Base-by-base conservation (phyloP, 1,140 invertebrate species). In the Temnothorax curvispinosus region DNA sequence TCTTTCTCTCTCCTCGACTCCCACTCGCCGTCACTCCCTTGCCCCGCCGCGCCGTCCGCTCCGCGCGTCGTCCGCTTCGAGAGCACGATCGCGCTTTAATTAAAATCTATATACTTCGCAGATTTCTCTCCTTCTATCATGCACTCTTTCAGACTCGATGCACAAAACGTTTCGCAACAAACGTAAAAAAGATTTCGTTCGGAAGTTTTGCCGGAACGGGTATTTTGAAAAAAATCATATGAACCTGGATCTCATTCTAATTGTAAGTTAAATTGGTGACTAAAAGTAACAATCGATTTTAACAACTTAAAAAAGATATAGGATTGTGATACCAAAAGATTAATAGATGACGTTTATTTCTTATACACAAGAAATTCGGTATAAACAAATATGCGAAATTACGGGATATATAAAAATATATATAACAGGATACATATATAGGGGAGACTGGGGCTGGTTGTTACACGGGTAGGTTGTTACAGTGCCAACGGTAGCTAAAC, bases 1-100 rank as follows among this genome's bases (percentile, higher is more conserved):
- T 80, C 62, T 81, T 78, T 86, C 77, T 41, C 75, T 67, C 54
- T 86, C 56, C 60, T 64, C 71, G 15, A 13, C 54, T 38, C 54
- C 54, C 60, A 54, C 60, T 86, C 44, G 27, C 27, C 3, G 9
- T 8, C 15, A 1, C 13, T 18, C 15, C 58, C 41, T 21, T 6
- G 38, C 38, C 41, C 15, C 35, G 32, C 32, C 27, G 69, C 44
- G 44, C 9, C 44, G 9, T 11, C 13, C 3, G 27, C 52, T 58
- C 60, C 32, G 60, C 32, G 32, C 38, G 32, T 60, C 50, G 35
- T 44, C 56, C 35, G 41, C 38, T 75, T 18, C 52, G 74, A 60
- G 56, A 77, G 56, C 15, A 35, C 15, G 75, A 47, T 32, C n/a
- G 58, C 32, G 44, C 27, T 65, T 78, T 78, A 78, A 78, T 78